Evolutionary conservation across 2,797 vertebrate species (phyloP).

Genomic region (Thalassophryne amazonica): DNA sequence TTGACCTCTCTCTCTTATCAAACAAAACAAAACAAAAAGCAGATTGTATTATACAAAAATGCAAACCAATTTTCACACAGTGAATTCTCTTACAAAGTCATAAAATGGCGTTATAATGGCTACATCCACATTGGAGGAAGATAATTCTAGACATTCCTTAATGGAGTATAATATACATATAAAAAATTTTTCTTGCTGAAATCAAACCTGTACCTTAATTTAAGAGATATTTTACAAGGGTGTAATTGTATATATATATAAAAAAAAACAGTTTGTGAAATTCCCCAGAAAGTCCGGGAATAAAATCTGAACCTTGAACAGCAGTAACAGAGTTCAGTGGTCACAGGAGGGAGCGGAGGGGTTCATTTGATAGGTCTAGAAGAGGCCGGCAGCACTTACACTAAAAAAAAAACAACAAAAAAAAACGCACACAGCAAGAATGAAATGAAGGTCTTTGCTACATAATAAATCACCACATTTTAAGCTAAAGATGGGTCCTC

Average conservation of each 20-base stretch:
- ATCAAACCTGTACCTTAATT: slow-evolving; percentile 88
- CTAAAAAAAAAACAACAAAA: slow-evolving; percentile 75
- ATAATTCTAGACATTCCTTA: slow-evolving; percentile 90
- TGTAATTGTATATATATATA: slow-evolving; percentile 85
- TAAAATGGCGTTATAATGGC: slow-evolving; percentile 87
- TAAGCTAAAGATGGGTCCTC: slow-evolving; percentile 39
- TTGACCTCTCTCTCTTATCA: slow-evolving; percentile 79
- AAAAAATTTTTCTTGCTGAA: slow-evolving; percentile 85
- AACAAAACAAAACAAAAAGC: slow-evolving; percentile 78
- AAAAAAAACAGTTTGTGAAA: slow-evolving; percentile 80
- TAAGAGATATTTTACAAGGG: slow-evolving; percentile 86
- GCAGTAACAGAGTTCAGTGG: slow-evolving; percentile 81
- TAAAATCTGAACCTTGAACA: slow-evolving; percentile 78
- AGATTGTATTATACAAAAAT: slow-evolving; percentile 90
- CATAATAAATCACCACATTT: slow-evolving; percentile 55
- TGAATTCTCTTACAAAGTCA: slow-evolving; percentile 91
- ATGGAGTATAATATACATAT: slow-evolving; percentile 90
- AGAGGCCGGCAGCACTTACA: slow-evolving; percentile 69
- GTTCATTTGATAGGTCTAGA: slow-evolving; percentile 60
- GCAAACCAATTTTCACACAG: slow-evolving; percentile 91
- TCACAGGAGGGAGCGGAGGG: slow-evolving; percentile 56
- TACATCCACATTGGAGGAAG: slow-evolving; percentile 91
- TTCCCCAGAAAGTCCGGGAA: slow-evolving; percentile 78
- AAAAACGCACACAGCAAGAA: slow-evolving; percentile 66
- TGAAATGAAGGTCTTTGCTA: slow-evolving; percentile 67